Percentiles rank a stretch among this genome's conserved stretches.
These are phyloP conservation scores for Tenrec ecaudatus DNA, from an alignment of 2,113 vertebrate genomes.

Conservation along the genomic window DNA sequence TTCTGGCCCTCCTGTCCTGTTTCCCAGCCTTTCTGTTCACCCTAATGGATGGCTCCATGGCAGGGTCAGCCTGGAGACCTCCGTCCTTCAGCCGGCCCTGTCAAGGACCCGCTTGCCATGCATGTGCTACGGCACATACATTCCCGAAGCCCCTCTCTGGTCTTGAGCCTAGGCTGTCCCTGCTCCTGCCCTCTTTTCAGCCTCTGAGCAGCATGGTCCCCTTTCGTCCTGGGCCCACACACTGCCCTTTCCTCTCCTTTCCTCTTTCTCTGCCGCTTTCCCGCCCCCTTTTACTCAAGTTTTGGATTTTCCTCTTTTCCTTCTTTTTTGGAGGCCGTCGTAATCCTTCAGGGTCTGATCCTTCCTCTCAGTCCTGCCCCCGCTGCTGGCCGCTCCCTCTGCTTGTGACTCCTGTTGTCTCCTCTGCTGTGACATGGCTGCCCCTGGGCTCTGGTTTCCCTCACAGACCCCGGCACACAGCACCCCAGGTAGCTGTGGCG, in stretches of 20 bases:
- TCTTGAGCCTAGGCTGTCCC: not conserved
- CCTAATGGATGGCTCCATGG: not conserved
- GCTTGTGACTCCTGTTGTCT: not conserved
- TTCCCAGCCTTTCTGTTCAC: not conserved
- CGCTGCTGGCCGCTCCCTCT: accelerated
- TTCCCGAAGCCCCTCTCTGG: not conserved
- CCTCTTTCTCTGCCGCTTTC: not conserved
- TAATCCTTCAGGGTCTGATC: not conserved
- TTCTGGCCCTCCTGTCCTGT: too few relatives aligned
- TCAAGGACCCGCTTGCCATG: not conserved
- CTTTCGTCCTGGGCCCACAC: not conserved
- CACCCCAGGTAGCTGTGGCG: not conserved
- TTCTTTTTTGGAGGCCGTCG: not conserved
- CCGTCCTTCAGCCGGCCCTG: not conserved
- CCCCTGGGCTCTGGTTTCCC: too few relatives aligned
- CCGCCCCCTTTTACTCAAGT: not conserved
- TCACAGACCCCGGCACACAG: not conserved
- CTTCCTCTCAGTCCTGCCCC: accelerated
- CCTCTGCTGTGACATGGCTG: not conserved
- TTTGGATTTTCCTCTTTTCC: not conserved
- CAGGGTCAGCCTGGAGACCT: not conserved
- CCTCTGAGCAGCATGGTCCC: not conserved
- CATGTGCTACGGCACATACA: too few relatives aligned
- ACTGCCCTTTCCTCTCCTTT: not conserved
- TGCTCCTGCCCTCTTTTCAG: not conserved